Conservation (phyloP, 2,113 vertebrate genomes). For the Campylorhamphus procurvoides region DNA sequence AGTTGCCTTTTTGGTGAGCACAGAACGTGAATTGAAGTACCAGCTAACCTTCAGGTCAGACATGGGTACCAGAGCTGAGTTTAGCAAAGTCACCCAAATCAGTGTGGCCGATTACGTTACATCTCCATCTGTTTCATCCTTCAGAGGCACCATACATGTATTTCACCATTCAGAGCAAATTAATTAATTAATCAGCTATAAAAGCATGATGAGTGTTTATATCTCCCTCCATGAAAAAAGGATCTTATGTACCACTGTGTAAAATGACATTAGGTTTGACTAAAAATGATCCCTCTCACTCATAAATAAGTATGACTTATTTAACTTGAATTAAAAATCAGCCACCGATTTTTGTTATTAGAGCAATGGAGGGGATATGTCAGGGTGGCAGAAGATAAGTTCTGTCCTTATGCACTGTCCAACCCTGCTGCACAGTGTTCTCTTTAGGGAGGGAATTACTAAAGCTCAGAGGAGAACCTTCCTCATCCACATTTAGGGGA, state of each 20-base stretch:
- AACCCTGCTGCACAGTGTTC: rapidly evolving
- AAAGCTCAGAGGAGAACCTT: background rate
- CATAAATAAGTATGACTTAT: background rate
- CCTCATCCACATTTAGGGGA: background rate
- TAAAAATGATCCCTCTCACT: background rate
- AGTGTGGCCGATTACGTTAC: background rate
- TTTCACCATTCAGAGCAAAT: background rate
- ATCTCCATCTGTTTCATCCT: background rate
- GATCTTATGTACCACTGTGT: background rate
- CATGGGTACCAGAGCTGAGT: background rate
- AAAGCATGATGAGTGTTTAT: background rate
- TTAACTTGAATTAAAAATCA: background rate
- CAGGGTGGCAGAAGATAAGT: background rate
- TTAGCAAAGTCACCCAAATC: background rate
- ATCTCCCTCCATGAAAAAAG: background rate
- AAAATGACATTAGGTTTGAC: background rate
- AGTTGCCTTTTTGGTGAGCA: background rate
- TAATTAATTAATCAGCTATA: background rate
- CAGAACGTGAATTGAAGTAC: background rate
- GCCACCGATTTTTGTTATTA: background rate
- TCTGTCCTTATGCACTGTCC: background rate
- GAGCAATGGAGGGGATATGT: background rate
- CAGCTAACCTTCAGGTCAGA: background rate
- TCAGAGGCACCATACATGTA: background rate
- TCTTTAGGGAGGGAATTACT: background rate